Base-by-base conservation (phyloP, 2,113 vertebrate species). In the Parus major region DNA sequence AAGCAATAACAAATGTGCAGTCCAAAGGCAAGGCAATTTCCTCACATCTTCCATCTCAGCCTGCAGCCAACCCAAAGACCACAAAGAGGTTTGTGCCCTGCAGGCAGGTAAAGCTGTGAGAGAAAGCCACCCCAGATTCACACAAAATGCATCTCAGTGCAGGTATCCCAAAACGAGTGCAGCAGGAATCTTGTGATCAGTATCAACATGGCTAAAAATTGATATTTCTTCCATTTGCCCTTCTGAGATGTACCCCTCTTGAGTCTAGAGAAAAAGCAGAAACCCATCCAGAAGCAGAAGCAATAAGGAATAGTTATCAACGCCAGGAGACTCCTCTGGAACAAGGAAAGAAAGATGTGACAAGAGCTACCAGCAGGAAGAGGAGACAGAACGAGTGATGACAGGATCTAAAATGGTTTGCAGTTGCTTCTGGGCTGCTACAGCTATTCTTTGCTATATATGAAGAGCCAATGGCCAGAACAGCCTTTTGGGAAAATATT, bases 331-430 rank as follows among this genome's bases (percentile, higher is more conserved):
- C 56, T 94, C 76, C 46, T 71, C 65, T 85, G 86, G 46, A 93
- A 73, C 47, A 70, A 77, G 69, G 71, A 69, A 82, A 84, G 68
- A 88, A 69, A 85, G 75, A 85, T 13, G 8, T 89, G 90, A 77
- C 72, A 82, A 73, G 70, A 94, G 68, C 82, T 95, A 96, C 90
- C 82, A 92, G 69, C 76, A 91, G 94, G 57, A 87, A 91, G 49
- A 89, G 53, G 72, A 93, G 90, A 52, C 68, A 90, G 60, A 82
- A 28, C 0, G 11, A 95, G 88, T 94, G 88, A 94, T 96, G 96
- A 96, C 92, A 93, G 76, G 83, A 88, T 29, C 64, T 83, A 96
- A 93, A 96, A 94, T 91, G 90, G 76, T 76, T 95, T 92, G 50
- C 91, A 95, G 76, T 94, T 86, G 60, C 72, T 95, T 93, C 91